These are phyloP conservation scores for Sula dactylatra DNA, from an alignment of 2,113 vertebrate species.

Conservation along the genomic window DNA sequence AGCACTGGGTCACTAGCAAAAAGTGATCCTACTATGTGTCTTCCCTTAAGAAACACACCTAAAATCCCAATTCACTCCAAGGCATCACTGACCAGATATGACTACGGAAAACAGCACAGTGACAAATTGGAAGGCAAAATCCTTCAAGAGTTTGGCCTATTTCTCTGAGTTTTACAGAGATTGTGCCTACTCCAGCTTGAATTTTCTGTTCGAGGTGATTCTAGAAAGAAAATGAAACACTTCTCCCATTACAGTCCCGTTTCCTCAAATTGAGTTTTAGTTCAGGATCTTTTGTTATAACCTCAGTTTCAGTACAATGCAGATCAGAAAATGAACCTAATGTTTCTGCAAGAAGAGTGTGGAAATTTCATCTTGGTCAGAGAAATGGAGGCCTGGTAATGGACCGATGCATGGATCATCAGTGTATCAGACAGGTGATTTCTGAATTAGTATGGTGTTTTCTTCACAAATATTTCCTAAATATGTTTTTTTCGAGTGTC, in stretches of 20 bases:
- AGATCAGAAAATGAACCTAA: background rate
- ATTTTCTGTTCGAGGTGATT: background rate
- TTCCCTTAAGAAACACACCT: background rate
- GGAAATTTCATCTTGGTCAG: background rate
- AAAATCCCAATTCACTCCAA: background rate
- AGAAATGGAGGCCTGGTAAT: background rate
- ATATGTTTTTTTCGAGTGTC: background rate
- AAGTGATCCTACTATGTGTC: background rate
- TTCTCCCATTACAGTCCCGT: background rate
- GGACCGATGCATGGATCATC: background rate
- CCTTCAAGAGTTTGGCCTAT: background rate
- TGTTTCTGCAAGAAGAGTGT: background rate
- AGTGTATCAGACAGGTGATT: background rate
- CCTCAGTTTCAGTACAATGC: background rate
- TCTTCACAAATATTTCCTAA: background rate
- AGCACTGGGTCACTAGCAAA: background rate
- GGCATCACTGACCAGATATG: background rate
- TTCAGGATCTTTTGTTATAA: background rate
- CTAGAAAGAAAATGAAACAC: background rate
- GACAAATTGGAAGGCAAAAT: background rate
- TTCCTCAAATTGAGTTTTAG: background rate
- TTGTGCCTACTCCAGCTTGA: background rate
- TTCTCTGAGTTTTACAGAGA: background rate
- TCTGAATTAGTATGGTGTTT: background rate
- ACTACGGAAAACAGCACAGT: background rate